Evolutionary conservation across 37 sponge, comb jelly and placozoan genomes (phyloP).

Genomic region (Chondrilla cf. caribensis): DNA sequence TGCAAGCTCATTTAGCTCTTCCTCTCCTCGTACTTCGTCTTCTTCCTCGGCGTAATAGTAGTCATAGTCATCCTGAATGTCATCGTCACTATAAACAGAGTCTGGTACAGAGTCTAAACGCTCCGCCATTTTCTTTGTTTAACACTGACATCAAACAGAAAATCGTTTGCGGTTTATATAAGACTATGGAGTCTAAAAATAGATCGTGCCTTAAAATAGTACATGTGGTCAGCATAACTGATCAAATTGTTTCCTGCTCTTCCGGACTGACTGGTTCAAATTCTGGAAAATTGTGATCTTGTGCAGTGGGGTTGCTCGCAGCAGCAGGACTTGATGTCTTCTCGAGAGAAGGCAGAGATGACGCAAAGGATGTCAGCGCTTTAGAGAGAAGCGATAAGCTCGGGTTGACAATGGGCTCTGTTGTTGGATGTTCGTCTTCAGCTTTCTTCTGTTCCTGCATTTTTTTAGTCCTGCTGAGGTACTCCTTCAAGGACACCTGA

Average conservation of each 20-base stretch:
- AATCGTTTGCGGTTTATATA: not conserved
- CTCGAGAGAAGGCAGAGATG: conserved; percentile 1
- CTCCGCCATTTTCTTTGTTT: not conserved
- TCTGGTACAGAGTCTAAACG: conserved; percentile 13
- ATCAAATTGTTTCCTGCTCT: not conserved
- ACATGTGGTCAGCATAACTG: not conserved
- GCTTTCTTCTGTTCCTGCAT: conserved; percentile 27
- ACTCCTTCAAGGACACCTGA: conserved; percentile 57
- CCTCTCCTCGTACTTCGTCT: not conserved
- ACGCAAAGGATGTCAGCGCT: conserved; percentile 11
- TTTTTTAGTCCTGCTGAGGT: conserved; percentile 43
- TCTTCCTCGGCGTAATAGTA: conserved; percentile 4
- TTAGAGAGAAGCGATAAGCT: not conserved
- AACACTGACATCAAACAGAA: not conserved
- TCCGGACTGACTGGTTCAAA: conserved; percentile 30
- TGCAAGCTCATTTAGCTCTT: conserved; percentile 31
- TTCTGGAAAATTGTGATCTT: not conserved
- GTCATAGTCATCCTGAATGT: not conserved
- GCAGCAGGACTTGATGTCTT: not conserved
- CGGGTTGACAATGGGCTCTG: not conserved
- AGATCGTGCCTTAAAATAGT: conserved; percentile 15
- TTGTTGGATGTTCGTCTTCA: not conserved
- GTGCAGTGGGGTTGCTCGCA: not conserved
- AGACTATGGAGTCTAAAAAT: conserved; percentile 1
- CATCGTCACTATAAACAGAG: conserved; percentile 1